Percentiles rank a stretch among this genome's conserved stretches.
Conservation (phyloP, 2,113 vertebrate species). For the Ancistrus triradiatus region DNA sequence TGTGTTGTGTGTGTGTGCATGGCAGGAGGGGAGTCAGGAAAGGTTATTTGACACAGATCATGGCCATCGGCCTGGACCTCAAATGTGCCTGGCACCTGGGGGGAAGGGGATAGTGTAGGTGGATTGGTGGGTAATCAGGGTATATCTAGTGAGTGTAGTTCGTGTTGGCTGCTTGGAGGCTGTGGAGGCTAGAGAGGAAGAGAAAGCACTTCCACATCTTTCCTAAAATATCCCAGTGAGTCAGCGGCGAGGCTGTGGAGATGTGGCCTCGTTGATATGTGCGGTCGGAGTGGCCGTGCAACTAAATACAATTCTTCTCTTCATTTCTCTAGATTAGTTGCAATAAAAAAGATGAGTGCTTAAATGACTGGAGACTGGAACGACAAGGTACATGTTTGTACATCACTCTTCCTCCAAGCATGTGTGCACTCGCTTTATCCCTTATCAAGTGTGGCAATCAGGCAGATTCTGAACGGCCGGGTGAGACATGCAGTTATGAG, state of each 20-base stretch:
- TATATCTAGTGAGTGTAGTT: slow-evolving; percentile 2
- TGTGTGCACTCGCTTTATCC: slow-evolving; percentile 7
- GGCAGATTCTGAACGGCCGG: slow-evolving; percentile 70
- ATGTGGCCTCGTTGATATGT: slow-evolving; percentile 25
- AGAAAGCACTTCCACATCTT: slow-evolving; percentile 12
- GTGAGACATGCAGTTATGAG: slow-evolving; percentile 54
- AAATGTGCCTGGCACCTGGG: background rate
- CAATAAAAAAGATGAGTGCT: slow-evolving; percentile 24
- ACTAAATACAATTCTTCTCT: slow-evolving; percentile 11
- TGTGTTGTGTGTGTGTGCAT: slow-evolving; percentile 3
- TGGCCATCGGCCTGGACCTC: background rate
- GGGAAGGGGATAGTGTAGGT: slow-evolving; percentile 4
- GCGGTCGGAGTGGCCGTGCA: slow-evolving; percentile 9
- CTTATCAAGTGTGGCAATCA: slow-evolving; percentile 62
- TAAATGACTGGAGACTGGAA: too few relatives aligned
- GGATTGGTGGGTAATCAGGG: background rate
- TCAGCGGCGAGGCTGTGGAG: slow-evolving; percentile 32
- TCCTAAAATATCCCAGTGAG: slow-evolving; percentile 42
- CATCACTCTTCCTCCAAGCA: background rate
- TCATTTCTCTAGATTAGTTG: slow-evolving; percentile 18
- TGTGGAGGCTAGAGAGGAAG: slow-evolving; percentile 1
- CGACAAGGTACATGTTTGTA: too few relatives aligned
- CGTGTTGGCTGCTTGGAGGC: background rate
- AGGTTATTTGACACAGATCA: background rate
- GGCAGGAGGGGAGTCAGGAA: background rate